A percentile compares a stretch with the other conserved stretches of the same genome.
Evolutionary conservation across 2,113 vertebrate species (phyloP).

Genomic region (Cinclus cinclus): DNA sequence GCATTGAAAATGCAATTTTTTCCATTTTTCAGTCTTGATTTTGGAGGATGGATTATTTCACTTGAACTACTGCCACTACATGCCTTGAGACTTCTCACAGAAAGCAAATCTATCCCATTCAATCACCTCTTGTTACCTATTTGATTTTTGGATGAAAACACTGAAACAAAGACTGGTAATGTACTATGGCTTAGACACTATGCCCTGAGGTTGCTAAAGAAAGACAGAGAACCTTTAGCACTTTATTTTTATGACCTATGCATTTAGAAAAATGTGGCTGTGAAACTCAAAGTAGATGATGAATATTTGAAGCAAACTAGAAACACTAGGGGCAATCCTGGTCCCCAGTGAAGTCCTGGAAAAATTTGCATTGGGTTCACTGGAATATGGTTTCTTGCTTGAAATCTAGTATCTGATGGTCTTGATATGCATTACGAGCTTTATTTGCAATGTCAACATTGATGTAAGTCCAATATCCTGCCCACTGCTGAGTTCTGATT

Average conservation of each 20-base stretch:
- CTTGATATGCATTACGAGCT: background rate
- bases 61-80: background rate
- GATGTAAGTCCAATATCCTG: background rate
- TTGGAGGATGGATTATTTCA: background rate
- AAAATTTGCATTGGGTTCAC: background rate
- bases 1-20: background rate
- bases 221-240: background rate
- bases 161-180: background rate
- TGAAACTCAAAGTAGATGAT: background rate
- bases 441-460: background rate
- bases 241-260: background rate
- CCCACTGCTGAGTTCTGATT: background rate
- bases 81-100: background rate
- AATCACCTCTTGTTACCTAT: background rate
- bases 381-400: background rate
- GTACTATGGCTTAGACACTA: background rate
- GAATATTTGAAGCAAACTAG: background rate
- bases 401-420: background rate
- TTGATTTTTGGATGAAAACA: slow-evolving; percentile 22
- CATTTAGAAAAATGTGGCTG: background rate
- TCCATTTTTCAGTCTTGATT: background rate
- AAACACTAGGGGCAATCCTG: background rate
- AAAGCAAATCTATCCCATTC: background rate
- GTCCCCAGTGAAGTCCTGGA: background rate
- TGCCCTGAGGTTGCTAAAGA: background rate